Evolutionary conservation across 2,113 vertebrate species (phyloP).

Genomic region (Vulpes vulpes): DNA sequence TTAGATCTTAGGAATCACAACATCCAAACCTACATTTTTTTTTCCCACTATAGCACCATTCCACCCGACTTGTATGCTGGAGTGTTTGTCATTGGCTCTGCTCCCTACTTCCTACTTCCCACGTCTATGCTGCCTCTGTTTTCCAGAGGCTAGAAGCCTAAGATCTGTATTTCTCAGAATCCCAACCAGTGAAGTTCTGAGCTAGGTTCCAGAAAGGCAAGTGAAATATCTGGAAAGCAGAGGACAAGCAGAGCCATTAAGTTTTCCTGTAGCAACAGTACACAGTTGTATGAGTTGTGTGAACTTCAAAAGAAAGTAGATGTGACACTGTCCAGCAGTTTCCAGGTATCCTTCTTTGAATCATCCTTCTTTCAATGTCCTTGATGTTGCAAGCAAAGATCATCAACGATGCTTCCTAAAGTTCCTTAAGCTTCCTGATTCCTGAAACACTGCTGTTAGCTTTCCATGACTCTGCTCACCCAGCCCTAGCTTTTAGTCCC

Average conservation of each 20-base stretch:
- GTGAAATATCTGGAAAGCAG: not conserved
- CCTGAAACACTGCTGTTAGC: not conserved
- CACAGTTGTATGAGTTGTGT: not conserved
- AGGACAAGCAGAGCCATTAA: not conserved
- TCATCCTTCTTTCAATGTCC: no score
- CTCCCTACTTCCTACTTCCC: not conserved
- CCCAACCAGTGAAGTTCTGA: not conserved
- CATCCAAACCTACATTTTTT: not conserved
- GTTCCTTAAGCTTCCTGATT: not conserved
- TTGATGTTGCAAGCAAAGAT: not conserved
- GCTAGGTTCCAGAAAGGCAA: not conserved
- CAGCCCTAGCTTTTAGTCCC: not conserved
- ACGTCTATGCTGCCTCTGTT: rapidly evolving
- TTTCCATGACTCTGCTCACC: not conserved
- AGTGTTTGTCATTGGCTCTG: not conserved
- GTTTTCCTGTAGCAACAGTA: no score
- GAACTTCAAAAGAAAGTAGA: not conserved
- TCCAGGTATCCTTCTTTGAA: not conserved
- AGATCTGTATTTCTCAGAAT: not conserved
- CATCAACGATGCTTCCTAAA: not conserved
- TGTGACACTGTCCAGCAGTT: no score
- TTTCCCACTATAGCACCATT: not conserved
- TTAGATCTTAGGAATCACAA: not conserved
- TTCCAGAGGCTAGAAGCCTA: not conserved
- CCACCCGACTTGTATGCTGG: rapidly evolving